Evolutionary conservation across 2,113 vertebrate genomes (phyloP).

Genomic region (Tachuris rubrigastra): DNA sequence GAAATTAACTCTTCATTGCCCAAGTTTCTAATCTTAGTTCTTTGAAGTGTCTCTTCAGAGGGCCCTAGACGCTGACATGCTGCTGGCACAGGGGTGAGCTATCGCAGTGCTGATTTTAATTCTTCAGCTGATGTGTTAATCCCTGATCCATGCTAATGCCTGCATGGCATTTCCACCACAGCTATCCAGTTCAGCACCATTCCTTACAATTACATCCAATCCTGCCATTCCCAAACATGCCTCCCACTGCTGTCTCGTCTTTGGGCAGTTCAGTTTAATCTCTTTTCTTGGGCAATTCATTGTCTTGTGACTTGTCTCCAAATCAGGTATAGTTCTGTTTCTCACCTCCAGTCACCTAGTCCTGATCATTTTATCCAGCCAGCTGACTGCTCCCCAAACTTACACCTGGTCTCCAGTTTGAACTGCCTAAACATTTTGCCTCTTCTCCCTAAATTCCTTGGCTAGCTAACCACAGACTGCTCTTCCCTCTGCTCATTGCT

Average conservation of each 20-base stretch:
- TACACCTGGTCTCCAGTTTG: background rate
- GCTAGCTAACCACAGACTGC: background rate
- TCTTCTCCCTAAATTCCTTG: background rate
- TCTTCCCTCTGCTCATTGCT: background rate
- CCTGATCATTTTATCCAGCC: background rate
- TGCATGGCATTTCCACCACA: background rate
- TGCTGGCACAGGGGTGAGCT: background rate
- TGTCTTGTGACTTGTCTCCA: background rate
- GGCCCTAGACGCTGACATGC: background rate
- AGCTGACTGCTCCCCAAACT: too few relatives aligned
- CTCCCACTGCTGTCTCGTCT: background rate
- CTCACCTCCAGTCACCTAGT: background rate
- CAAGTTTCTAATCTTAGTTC: background rate
- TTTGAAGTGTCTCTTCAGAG: background rate
- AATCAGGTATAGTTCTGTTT: background rate
- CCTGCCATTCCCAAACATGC: background rate
- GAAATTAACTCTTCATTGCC: background rate
- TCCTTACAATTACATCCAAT: background rate
- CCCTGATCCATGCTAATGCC: background rate
- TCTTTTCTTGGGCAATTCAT: background rate
- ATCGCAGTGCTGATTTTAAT: background rate
- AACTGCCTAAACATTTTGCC: background rate
- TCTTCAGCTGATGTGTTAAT: background rate
- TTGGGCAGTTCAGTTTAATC: background rate
- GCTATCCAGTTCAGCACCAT: background rate